Evolutionary conservation across 2,797 vertebrate species (phyloP), one percentile per base, ranked within the genome.

Genomic region (Jordanella pulchra): DNA sequence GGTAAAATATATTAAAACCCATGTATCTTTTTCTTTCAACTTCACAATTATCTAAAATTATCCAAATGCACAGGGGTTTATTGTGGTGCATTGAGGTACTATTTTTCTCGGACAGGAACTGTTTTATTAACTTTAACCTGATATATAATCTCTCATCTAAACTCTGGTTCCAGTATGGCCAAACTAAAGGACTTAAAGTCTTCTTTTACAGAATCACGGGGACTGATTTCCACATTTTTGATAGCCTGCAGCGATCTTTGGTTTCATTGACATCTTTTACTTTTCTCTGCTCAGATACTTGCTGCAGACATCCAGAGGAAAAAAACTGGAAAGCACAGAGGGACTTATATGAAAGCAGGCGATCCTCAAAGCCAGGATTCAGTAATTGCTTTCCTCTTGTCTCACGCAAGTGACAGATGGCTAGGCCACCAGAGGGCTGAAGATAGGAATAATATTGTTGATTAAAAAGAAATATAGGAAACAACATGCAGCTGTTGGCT

Each of bases 361-460:
- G 28, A 85, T 90, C 80, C 86, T 91, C 84, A 88, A 89, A 91
- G 90, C 89, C 89, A 90, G 89, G 87, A 91, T 89, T 89, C 88
- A 87, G 89, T 92, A 90, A 93, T 93, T 91, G 90, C 87, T 89
- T 90, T 91, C 84, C 87, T 88, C 89, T 92, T 89, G 91, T 93
- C 92, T 93, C 91, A 92, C 85, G 87, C 92, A 83, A 90, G 90
- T 91, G 92, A 93, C 93, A 94, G 92, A 94, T 93, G 92, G 92
- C 81, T 83, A 91, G 88, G 90, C 89, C 90, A 89, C 90, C 88
- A 86, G 86, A 87, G 87, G 88, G 83, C 83, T 79, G 80, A 90
- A 90, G 90, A 93, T 89, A 89, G 87, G 89, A 93, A 91, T 91
- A 91, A 92, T 93, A 91, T 90, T 92, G 89, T 91, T 93, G 91